These are phyloP conservation scores for Saguinus midas DNA, from an alignment of 2,113 vertebrate species.

Conservation along the genomic window DNA sequence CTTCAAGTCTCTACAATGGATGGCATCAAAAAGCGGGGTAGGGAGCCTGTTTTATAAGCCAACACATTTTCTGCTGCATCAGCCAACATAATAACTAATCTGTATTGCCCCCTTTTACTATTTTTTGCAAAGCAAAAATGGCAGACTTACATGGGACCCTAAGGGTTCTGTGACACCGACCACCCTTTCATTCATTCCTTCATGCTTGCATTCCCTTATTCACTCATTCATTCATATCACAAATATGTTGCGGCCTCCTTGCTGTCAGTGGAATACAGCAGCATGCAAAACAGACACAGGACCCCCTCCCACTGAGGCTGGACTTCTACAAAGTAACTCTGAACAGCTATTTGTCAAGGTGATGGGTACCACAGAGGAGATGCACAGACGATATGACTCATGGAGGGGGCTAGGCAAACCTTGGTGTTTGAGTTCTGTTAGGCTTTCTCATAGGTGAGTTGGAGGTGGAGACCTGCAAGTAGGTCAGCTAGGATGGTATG, in stretches of 20 bases:
- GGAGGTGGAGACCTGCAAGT: background rate
- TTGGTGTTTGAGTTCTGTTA: accelerated
- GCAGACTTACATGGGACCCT: background rate
- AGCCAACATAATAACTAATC: accelerated
- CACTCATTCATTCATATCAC: too few species aligned
- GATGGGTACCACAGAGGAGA: accelerated
- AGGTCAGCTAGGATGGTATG: accelerated
- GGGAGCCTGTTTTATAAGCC: background rate
- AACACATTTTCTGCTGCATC: accelerated
- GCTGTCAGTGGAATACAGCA: accelerated
- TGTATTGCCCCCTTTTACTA: background rate
- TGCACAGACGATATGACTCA: accelerated
- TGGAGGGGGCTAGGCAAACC: too few species aligned
- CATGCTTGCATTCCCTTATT: background rate
- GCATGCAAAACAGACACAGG: accelerated
- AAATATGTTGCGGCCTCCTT: background rate
- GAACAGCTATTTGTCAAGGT: too few species aligned
- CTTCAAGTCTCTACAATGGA: background rate
- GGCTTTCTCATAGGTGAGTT: background rate
- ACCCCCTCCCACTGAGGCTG: accelerated
- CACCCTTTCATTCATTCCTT: background rate
- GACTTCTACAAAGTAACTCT: background rate
- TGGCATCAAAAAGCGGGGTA: background rate
- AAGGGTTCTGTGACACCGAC: accelerated
- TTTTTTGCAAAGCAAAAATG: background rate